These are phyloP conservation scores for Watsonalla binaria DNA, from an alignment of 2,888 invertebrate species.

Conservation along the genomic window DNA sequence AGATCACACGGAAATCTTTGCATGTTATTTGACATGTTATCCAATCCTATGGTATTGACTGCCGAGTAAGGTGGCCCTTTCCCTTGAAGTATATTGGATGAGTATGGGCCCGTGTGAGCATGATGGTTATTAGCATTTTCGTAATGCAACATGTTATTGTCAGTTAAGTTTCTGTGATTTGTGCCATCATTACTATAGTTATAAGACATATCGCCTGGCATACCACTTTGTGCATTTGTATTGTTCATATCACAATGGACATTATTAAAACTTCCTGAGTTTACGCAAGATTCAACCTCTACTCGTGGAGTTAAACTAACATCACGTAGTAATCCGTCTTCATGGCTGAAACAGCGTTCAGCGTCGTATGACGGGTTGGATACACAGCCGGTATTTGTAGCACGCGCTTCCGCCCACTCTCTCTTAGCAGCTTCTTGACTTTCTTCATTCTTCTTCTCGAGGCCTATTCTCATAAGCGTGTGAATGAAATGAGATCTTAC, in stretches of 20 bases:
- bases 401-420: constrained; percentile 68
- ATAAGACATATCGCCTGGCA: constrained; percentile 42
- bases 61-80: constrained; percentile 61
- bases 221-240: constrained; percentile 27
- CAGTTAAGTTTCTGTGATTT: constrained; percentile 61
- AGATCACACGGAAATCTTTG: constrained; percentile 70
- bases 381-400: constrained; percentile 44
- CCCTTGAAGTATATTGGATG: constrained; percentile 61
- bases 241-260: constrained; percentile 81
- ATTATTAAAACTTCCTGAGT: constrained; percentile 82
- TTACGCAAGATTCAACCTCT: constrained; percentile 82
- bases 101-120: constrained; percentile 64
- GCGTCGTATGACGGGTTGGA: constrained; percentile 57
- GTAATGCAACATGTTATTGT: constrained; percentile 53
- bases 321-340: constrained; percentile 72
- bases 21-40: constrained; percentile 51
- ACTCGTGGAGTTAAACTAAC: constrained; percentile 75
- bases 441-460: constrained; percentile 90
- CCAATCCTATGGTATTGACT: constrained; percentile 48
- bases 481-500: constrained; percentile 98
- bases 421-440: constrained; percentile 64
- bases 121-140: constrained; percentile 63
- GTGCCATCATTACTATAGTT: constrained; percentile 62
- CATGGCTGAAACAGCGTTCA: constrained; percentile 54
- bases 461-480: constrained; percentile 94